Conservation (phyloP, 2,113 vertebrate species). For the Upupa epops region DNA sequence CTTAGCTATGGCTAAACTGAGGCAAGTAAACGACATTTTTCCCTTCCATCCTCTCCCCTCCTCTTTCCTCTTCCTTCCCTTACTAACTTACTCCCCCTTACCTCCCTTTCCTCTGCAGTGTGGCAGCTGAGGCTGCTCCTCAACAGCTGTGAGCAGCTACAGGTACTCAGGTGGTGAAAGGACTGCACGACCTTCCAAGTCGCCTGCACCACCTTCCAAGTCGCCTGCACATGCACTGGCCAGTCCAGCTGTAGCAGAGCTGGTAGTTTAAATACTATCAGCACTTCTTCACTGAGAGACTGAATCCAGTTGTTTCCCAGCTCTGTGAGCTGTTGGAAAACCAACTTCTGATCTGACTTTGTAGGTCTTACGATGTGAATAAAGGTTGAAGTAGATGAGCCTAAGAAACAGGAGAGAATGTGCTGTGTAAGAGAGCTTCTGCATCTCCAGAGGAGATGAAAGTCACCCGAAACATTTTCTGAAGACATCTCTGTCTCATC, state of each 20-base stretch:
- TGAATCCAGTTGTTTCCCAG: not conserved
- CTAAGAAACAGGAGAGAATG: not conserved
- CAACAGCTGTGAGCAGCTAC: not conserved
- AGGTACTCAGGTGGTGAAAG: not conserved
- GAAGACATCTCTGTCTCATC: not conserved
- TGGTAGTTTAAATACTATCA: not conserved
- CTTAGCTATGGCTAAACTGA: not conserved
- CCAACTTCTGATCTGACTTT: not conserved
- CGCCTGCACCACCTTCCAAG: not conserved
- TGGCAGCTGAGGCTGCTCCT: not conserved
- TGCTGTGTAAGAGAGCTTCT: not conserved
- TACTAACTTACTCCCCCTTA: not conserved
- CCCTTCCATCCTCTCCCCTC: not conserved
- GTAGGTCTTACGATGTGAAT: not conserved
- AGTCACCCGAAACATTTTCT: not conserved
- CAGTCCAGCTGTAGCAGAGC: not conserved
- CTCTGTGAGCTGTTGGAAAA: not conserved
- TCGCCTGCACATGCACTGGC: not conserved
- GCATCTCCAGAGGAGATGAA: not conserved
- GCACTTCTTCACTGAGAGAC: not conserved
- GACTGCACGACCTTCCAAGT: not conserved
- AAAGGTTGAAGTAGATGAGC: not conserved
- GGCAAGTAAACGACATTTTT: not conserved
- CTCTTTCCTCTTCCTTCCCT: not conserved
- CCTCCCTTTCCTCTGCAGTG: rapidly evolving